Evolutionary conservation across 2,113 vertebrate genomes (phyloP), one percentile per base, ranked within the genome.

Genomic region (Pomatostomus ruficeps): DNA sequence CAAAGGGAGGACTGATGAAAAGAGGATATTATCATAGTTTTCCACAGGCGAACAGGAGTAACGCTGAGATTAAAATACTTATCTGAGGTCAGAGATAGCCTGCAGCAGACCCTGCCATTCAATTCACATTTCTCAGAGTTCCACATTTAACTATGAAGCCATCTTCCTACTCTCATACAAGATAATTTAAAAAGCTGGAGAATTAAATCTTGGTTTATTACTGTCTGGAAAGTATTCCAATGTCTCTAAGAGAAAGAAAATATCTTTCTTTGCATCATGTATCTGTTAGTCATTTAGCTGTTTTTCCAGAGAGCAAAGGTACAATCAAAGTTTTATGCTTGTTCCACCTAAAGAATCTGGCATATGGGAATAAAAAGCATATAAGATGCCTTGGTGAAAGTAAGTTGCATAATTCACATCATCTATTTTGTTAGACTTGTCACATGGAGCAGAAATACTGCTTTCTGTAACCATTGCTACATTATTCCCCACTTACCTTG

Each of bases 351-450:
- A 76, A 94, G 20, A 75, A 71, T 71, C 36, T 57, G 35, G 54
- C 52, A 76, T 80, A 85, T 54, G 89, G 88, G 89, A 97, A 93
- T 72, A 93, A 48, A 42, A 80, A 87, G 43, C 70, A 66, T 16
- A 77, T 77, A 36, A 92, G 58, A 70, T 54, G 73, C 76, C 68
- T 63, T 58, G 75, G 72, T 92, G 68, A 95, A 94, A 94, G 36
- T 77, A 89, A 97, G 88, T 40, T 7, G 6, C 70, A 36, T 90
- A 51, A 68, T 29, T 92, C 77, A 85, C 49, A 1, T 79, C 9
- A 89, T 52, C 21, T 52, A 14, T 72, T 93, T 95, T 95, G 81
- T 97, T 95, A 89, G 48, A 74, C 13, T 49, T 88, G 66, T 58
- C 66, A 48, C 14, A 38, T 51, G 36, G 65, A 95, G 66, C 55